A percentile compares a stretch with the other conserved stretches of the same genome.
Conservation (phyloP, 2,113 vertebrate genomes). For the Ceyx margarethae region DNA sequence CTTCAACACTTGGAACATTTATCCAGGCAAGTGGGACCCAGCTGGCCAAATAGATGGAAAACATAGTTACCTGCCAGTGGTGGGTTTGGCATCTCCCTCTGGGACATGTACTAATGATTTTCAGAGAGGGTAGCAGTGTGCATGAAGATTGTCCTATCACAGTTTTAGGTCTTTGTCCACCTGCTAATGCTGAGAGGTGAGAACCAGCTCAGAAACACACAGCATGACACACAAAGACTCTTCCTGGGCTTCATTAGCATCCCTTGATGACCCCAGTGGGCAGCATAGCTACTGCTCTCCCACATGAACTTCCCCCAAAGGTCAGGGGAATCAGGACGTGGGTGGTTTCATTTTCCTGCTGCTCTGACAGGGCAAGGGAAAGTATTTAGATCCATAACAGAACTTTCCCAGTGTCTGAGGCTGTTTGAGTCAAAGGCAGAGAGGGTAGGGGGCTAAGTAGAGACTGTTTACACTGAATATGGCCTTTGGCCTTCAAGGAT, state of each 20-base stretch:
- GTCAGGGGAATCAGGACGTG: not conserved
- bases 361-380: not conserved
- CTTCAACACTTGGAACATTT: not conserved
- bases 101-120: not conserved
- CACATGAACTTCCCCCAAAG: not conserved
- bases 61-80: not conserved
- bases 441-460: not conserved
- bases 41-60: not conserved
- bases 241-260: not conserved
- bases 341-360: not conserved
- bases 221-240: not conserved
- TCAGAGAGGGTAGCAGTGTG: not conserved
- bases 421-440: not conserved
- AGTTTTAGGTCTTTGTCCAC: not conserved
- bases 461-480: not conserved
- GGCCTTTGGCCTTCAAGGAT: not conserved
- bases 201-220: not conserved
- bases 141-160: not conserved
- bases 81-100: not conserved
- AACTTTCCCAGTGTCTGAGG: not conserved
- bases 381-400: not conserved
- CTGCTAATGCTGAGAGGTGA: not conserved
- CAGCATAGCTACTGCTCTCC: not conserved
- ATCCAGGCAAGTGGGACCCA: not conserved
- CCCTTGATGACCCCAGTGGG: not conserved